phyloP scores from a whole-genome alignment of 2,113 vertebrate genomes.

The Bos indicus region DNA sequence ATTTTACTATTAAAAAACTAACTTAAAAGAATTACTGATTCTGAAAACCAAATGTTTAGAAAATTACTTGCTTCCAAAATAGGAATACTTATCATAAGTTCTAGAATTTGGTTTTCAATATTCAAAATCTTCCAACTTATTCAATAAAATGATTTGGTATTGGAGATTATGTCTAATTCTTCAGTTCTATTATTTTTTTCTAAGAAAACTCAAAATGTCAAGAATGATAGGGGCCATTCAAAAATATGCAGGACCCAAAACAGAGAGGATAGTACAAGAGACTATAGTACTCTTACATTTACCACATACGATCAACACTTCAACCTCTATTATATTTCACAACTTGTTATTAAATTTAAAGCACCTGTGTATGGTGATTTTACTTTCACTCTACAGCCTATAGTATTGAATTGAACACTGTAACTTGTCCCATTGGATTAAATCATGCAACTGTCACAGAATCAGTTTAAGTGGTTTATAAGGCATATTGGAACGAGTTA shows the following conservation, averaged over 20 bases:
- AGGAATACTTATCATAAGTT: constrained; percentile 52
- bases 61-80: constrained; percentile 53
- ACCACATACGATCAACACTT: constrained; percentile 88
- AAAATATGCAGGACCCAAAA: constrained; percentile 86
- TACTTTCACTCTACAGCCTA: constrained; percentile 86
- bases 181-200: neutral
- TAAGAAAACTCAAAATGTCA: constrained; percentile 63
- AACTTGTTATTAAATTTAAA: constrained; percentile 86
- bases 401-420: constrained; percentile 84
- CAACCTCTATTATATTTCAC: constrained; percentile 86
- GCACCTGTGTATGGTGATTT: constrained; percentile 86
- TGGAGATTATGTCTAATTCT: constrained; percentile 6
- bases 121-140: constrained; percentile 34
- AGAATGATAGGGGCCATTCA: constrained; percentile 78
- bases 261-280: constrained; percentile 83
- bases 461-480: constrained; percentile 93
- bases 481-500: constrained; percentile 99
- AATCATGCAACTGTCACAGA: constrained; percentile 90
- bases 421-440: constrained; percentile 84
- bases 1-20: constrained; percentile 31
- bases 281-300: constrained; percentile 88
- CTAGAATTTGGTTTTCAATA: constrained; percentile 54
- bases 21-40: constrained; percentile 28
- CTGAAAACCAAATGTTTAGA: constrained; percentile 51
- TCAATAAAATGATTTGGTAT: constrained; percentile 11